phyloP scores from a whole-genome alignment of 2,888 invertebrate genomes.

The Drosophila neotestacea region DNA sequence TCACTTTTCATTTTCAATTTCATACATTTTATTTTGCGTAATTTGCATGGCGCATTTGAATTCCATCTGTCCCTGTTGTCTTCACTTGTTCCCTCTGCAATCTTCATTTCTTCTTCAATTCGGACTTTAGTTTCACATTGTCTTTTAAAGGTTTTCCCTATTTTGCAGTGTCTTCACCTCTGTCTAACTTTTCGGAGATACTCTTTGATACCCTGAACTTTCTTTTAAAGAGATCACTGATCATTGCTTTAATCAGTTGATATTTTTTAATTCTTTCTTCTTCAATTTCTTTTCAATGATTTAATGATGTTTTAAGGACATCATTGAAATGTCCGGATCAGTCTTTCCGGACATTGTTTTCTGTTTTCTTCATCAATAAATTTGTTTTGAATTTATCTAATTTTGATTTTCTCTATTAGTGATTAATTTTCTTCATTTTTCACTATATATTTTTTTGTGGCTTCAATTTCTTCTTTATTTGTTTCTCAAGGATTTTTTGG shows the following conservation, averaged over 20 bases:
- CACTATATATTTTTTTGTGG: no score
- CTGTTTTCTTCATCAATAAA: no score
- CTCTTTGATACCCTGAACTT: neutral
- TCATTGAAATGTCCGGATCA: neutral
- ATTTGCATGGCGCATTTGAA: slow-evolving; percentile 68
- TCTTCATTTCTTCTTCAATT: neutral
- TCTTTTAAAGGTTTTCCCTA: neutral
- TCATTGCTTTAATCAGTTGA: neutral
- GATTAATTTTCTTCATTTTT: no score
- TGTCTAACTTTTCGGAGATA: no score
- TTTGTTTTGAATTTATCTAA: no score
- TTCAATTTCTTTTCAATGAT: no score
- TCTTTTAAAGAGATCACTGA: neutral
- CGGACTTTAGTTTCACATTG: neutral
- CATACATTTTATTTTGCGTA: slow-evolving; percentile 75
- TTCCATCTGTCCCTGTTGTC: slow-evolving; percentile 13
- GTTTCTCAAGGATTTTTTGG: no score
- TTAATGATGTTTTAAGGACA: neutral
- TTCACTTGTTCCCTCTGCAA: neutral
- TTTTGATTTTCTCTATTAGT: no score
- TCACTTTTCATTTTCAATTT: slow-evolving; percentile 61
- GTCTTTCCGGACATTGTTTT: no score
- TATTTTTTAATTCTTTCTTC: no score
- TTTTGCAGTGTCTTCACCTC: no score
- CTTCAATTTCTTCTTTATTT: no score